Conservation (phyloP, 2,888 invertebrate genomes). For the Nomada fucata region DNA sequence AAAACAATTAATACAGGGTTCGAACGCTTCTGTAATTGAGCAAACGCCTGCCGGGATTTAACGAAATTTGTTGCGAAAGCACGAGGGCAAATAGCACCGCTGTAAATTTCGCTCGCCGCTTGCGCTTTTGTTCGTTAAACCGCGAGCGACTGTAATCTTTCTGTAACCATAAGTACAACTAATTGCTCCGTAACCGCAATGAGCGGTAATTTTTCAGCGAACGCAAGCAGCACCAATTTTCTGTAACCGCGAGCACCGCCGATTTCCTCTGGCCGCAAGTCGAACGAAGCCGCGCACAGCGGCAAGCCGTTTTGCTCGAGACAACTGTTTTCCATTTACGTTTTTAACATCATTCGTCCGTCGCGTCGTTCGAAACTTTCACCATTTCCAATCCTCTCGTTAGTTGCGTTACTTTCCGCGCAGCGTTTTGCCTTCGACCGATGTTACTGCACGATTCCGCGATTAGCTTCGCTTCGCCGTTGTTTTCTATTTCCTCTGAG, state of each 20-base stretch:
- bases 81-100: background rate
- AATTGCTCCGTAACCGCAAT: constrained; percentile 14
- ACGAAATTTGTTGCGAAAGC: too few relatives aligned
- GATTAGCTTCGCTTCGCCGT: background rate
- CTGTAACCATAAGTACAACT: constrained; percentile 15
- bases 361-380: background rate
- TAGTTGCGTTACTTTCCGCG: background rate
- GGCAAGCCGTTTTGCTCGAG: background rate
- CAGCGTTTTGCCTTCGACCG: background rate
- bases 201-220: constrained; percentile 9
- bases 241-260: constrained; percentile 1
- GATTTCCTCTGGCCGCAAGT: background rate
- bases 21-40: too few relatives aligned
- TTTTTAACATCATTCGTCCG: too few relatives aligned
- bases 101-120: background rate
- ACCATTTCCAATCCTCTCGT: constrained; percentile 6
- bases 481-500: background rate
- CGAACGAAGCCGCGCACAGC: background rate
- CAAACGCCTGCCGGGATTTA: too few relatives aligned
- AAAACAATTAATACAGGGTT: too few relatives aligned
- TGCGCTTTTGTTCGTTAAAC: background rate
- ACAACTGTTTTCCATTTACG: background rate
- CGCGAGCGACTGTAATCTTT: constrained; percentile 7
- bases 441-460: background rate
- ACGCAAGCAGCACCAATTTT: background rate